Evolutionary conservation across 2,113 vertebrate genomes (phyloP).

Genomic region (Pteruthius melanotis): DNA sequence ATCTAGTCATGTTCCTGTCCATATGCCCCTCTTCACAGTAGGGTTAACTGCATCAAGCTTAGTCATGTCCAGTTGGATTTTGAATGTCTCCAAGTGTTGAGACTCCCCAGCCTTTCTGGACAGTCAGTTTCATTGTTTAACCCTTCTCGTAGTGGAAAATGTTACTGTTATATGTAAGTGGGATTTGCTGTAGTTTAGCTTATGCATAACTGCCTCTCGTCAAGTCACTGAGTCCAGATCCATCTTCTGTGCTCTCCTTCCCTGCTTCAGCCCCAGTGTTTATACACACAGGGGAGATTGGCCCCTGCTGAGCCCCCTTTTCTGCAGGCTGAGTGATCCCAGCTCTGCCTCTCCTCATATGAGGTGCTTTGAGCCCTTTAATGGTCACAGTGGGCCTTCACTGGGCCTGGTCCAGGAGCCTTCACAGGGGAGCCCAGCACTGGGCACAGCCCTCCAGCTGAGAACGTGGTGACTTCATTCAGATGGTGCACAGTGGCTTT

Average conservation of each 20-base stretch:
- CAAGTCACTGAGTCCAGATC: background rate
- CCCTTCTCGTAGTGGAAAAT: fast-evolving
- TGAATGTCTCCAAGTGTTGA: background rate
- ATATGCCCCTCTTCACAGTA: background rate
- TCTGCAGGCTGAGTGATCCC: background rate
- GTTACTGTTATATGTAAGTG: fast-evolving
- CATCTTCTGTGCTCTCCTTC: background rate
- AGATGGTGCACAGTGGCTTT: background rate
- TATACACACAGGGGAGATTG: background rate
- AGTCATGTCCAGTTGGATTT: background rate
- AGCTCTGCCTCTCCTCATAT: background rate
- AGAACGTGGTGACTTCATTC: background rate
- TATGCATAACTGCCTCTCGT: background rate
- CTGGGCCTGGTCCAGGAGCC: background rate
- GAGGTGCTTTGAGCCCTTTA: background rate
- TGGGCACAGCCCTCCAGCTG: background rate
- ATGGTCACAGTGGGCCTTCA: background rate
- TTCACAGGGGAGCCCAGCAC: background rate
- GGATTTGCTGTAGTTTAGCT: background rate
- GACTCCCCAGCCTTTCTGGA: background rate
- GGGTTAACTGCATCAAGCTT: background rate
- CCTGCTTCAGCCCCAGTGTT: background rate
- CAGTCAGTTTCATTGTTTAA: background rate
- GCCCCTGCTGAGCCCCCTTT: background rate
- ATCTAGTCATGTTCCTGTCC: background rate